A percentile compares a stretch with the other conserved stretches of the same genome.
phyloP scores from a whole-genome alignment of 2,113 vertebrate genomes.

The Corythaixoides concolor region DNA sequence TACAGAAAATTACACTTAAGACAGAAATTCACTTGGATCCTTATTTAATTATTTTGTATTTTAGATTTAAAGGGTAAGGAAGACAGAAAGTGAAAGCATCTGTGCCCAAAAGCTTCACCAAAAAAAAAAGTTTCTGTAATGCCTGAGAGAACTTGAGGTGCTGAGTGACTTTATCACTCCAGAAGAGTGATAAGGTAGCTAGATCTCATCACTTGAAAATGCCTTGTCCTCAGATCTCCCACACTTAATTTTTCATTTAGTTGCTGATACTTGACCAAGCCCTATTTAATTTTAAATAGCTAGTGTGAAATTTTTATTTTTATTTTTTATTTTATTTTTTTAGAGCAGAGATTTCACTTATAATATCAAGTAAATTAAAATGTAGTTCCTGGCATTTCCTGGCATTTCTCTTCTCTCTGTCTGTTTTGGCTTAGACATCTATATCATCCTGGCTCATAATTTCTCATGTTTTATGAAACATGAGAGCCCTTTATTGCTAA shows the following conservation, averaged over 20 bases:
- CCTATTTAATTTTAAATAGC: neutral
- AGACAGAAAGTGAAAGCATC: fast-evolving
- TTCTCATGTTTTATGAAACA: neutral
- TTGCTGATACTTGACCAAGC: neutral
- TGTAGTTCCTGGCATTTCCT: neutral
- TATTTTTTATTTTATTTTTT: neutral
- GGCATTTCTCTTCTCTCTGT: neutral
- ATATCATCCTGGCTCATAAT: neutral
- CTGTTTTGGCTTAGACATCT: neutral
- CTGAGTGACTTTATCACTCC: neutral
- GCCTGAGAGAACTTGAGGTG: neutral
- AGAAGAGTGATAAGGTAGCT: neutral
- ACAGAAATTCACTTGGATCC: neutral
- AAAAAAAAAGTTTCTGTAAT: neutral
- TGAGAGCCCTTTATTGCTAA: neutral
- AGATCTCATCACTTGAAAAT: neutral
- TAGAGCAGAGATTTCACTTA: neutral
- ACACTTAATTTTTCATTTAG: neutral
- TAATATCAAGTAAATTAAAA: neutral
- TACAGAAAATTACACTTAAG: neutral
- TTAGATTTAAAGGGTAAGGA: neutral
- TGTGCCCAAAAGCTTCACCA: fast-evolving
- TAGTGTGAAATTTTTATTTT: neutral
- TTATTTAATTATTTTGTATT: neutral
- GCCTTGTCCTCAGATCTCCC: neutral